A percentile compares a stretch with the other conserved stretches of the same genome.
Conservation (phyloP, 92 coral and sea anemone species). For the Desmophyllum pertusum region DNA sequence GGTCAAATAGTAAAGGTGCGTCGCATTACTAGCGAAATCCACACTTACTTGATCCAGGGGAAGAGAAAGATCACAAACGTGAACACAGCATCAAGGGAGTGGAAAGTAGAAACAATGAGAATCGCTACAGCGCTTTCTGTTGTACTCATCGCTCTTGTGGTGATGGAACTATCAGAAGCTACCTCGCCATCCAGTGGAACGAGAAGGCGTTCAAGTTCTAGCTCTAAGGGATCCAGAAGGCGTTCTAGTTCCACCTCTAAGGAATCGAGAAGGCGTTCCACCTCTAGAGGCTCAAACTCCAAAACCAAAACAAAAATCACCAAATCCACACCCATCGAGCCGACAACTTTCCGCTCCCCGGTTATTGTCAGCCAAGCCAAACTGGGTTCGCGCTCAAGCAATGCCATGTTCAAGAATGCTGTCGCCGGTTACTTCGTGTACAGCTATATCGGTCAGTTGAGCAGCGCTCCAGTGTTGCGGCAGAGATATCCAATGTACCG, state of each 20-base stretch:
- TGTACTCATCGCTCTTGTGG: background rate
- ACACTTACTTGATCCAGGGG: background rate
- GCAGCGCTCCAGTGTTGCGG: constrained; percentile 25
- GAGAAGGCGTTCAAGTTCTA: background rate
- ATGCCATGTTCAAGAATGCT: background rate
- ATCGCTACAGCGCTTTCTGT: background rate
- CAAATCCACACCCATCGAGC: constrained; percentile 20
- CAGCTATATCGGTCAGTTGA: background rate
- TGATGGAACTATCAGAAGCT: background rate
- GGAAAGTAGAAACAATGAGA: background rate
- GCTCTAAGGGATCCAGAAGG: background rate
- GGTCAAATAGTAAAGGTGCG: background rate
- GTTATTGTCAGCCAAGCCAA: constrained; percentile 9
- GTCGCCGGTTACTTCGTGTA: background rate
- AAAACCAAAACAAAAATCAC: constrained; percentile 8
- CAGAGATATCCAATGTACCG: constrained; percentile 22
- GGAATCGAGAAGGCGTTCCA: background rate
- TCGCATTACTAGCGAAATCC: background rate
- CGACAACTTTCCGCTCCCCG: background rate
- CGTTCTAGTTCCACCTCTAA: background rate
- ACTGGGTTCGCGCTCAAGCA: constrained; percentile 4
- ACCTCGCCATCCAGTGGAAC: background rate
- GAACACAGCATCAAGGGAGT: background rate
- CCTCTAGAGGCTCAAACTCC: background rate
- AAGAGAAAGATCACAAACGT: too few relatives aligned